Base-by-base conservation (phyloP, 2,113 vertebrate genomes). In the Mormyrus lacerda region DNA sequence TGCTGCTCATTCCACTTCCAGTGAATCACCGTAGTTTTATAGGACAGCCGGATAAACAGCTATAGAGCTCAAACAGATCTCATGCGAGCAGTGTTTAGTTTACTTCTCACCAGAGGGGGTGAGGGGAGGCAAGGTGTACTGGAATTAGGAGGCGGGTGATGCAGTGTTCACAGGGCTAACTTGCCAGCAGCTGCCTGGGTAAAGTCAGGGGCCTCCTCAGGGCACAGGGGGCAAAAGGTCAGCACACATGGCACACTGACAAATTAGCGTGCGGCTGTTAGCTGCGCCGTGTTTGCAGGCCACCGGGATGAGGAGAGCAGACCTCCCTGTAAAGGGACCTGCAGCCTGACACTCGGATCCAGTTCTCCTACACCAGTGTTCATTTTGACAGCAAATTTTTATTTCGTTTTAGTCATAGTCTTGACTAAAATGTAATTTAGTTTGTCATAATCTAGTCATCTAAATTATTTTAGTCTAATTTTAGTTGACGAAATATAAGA, bases 41-140 rank as follows among this genome's bases (percentile, higher is more conserved):
- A 89, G 31, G 76, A 21, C 88, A 45, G 88, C 88, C 15, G 39
- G 51, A 85, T 89, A 89, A 89, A 89, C 73, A 42, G 48, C 73
- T 89, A 39, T 4, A 31, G 61, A 4, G 61, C 27, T 69, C 10
- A 69, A 27, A 27, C 69, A 9, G 39, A 73, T 48, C 27, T 50
- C n/a, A 51, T 35, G n/a, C 15, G 2, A 48, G 17, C 73, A 42
- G 69, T 45, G 39, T 48, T 89, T 76, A 48, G 21, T 44, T 0
- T 48, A 55, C 85, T 51, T 55, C 7, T 47, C 1, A 61, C 42
- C 44, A 84, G 8, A 24, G 19, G 39, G 79, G 39, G 79, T 17
- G 45, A 17, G 42, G 27, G 48, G 82, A 50, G 73, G 50, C 31
- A 31, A 69, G 87, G 8, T 3, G 84, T 87, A 42, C 79, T 47